Evolutionary conservation across 2,797 vertebrate species (phyloP).

Genomic region (Xerus rutilus): DNA sequence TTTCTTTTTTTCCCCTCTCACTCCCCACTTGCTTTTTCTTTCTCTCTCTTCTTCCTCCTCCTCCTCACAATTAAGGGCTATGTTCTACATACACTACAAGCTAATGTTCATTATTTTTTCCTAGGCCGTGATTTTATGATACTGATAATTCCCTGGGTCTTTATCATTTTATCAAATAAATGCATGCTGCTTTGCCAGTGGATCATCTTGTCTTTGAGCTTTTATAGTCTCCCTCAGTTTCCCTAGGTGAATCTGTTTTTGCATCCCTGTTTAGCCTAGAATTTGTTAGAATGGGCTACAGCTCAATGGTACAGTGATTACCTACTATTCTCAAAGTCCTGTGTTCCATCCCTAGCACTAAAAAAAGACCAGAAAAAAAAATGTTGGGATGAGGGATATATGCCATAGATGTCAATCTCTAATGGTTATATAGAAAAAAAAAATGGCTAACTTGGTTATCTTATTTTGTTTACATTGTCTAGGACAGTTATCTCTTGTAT

Average conservation of each 20-base stretch:
- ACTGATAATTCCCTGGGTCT: background rate
- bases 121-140: background rate
- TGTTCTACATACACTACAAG: background rate
- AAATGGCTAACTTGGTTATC: background rate
- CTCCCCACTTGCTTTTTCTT: no score
- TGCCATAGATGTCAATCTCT: background rate
- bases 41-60: background rate
- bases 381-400: background rate
- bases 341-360: background rate
- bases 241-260: background rate
- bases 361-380: background rate
- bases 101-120: background rate
- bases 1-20: background rate
- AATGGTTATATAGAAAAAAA: background rate
- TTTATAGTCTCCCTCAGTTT: background rate
- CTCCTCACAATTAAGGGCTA: background rate
- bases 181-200: background rate
- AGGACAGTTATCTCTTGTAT: background rate
- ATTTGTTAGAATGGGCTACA: background rate
- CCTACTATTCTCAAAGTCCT: background rate
- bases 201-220: background rate
- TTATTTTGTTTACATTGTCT: background rate
- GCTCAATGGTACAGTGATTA: background rate
- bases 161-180: background rate
- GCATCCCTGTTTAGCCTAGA: background rate